A percentile compares a stretch with the other conserved stretches of the same genome.
Conservation (phyloP, 2,888 invertebrate species). For the Agrilus cyanescens region DNA sequence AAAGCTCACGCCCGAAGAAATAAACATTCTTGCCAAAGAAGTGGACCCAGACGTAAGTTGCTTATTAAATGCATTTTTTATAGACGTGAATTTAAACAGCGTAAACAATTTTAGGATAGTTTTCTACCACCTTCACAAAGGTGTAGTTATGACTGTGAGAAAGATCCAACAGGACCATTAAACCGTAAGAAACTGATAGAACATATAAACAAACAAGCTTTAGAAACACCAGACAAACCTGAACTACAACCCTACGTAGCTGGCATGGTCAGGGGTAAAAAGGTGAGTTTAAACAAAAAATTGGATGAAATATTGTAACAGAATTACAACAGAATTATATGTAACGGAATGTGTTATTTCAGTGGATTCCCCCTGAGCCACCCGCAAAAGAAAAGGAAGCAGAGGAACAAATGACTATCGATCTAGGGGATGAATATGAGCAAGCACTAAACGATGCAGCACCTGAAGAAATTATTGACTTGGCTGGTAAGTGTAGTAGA, state of each 20-base stretch:
- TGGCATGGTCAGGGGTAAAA: constrained; percentile 84
- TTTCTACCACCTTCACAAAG: constrained; percentile 93
- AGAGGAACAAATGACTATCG: constrained; percentile 86
- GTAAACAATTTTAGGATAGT: constrained; percentile 65
- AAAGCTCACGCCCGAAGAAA: constrained; percentile 89
- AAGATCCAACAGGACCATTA: constrained; percentile 89
- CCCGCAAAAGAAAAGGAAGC: constrained; percentile 63
- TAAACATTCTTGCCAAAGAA: constrained; percentile 94
- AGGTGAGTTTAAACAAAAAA: constrained; percentile 43
- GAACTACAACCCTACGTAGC: constrained; percentile 89
- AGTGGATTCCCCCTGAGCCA: constrained; percentile 75
- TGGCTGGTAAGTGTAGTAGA: constrained; percentile 57
- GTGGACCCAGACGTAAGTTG: constrained; percentile 96
- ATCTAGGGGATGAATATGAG: constrained; percentile 90
- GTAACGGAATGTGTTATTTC: constrained; percentile 22
- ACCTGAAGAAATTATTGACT: constrained; percentile 96
- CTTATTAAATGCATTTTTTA: neutral
- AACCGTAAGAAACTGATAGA: constrained; percentile 91
- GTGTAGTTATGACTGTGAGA: constrained; percentile 91
- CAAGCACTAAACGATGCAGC: constrained; percentile 76
- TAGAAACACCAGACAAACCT: constrained; percentile 94
- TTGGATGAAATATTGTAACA: constrained; percentile 1
- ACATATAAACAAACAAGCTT: constrained; percentile 95
- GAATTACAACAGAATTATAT: neutral
- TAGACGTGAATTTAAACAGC: neutral